These are phyloP conservation scores for Strigamia maritima DNA, from an alignment of 2,888 invertebrate species.

Conservation along the genomic window DNA sequence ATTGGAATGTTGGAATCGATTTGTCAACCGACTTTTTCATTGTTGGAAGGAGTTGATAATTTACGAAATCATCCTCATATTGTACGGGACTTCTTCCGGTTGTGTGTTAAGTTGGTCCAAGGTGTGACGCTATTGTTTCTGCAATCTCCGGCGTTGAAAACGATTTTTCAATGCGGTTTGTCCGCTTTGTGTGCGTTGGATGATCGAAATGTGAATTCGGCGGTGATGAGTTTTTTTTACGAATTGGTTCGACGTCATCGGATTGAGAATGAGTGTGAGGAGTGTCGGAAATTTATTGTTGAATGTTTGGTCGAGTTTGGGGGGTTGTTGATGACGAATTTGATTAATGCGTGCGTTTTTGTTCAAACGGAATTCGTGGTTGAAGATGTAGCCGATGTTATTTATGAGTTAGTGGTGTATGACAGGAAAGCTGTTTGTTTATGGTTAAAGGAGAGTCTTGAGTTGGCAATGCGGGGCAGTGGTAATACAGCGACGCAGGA, in stretches of 20 bases:
- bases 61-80: constrained; percentile 95
- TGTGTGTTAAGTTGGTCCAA: constrained; percentile 80
- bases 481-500: no score
- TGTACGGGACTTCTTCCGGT: constrained; percentile 91
- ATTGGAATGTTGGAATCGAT: constrained; percentile 68
- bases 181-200: constrained; percentile 79
- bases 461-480: no score
- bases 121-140: constrained; percentile 79
- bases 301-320: no score
- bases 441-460: no score
- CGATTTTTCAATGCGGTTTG: constrained; percentile 77
- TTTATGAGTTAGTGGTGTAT: no score
- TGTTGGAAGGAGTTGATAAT: constrained; percentile 74
- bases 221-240: constrained; percentile 92
- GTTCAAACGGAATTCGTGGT: no score
- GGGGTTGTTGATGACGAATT: no score
- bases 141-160: constrained; percentile 67
- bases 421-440: no score
- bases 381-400: no score
- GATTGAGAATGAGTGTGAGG: constrained; percentile 56
- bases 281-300: constrained; percentile 44
- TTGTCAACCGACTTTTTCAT: constrained; percentile 55
- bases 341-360: no score
- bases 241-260: constrained; percentile 70
- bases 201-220: constrained; percentile 91